phyloP scores from a whole-genome alignment of 64 coral and sea anemone genomes.

The Montipora foliosa region DNA sequence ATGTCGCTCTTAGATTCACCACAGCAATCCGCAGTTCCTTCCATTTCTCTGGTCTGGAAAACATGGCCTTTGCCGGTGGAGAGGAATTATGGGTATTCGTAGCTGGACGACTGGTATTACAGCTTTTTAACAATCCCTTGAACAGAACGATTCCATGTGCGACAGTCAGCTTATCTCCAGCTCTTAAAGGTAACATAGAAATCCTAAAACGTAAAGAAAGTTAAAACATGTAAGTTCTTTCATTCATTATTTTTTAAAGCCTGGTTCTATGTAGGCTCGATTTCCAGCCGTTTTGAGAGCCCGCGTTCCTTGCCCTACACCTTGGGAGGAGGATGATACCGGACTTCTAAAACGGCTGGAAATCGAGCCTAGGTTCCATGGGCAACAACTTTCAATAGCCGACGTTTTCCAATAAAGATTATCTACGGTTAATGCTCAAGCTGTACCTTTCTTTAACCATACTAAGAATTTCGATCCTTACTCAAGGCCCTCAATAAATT shows the following conservation, averaged over 20 bases:
- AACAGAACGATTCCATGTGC: constrained; percentile 80
- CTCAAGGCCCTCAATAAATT: not conserved
- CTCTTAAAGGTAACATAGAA: constrained; percentile 46
- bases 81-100: constrained; percentile 98
- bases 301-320: no score
- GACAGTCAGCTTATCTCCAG: constrained; percentile 69
- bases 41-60: constrained; percentile 88
- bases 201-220: not conserved
- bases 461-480: not conserved
- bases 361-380: no score
- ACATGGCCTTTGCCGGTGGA: constrained; percentile 93
- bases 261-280: no score
- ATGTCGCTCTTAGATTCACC: constrained; percentile 69
- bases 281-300: no score
- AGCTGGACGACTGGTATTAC: constrained; percentile 69
- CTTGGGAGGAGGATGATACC: no score
- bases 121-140: constrained; percentile 85
- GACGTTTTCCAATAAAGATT: not conserved
- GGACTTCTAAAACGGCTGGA: no score
- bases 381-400: no score
- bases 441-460: not conserved
- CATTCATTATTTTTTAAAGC: not conserved
- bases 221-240: not conserved
- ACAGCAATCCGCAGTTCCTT: constrained; percentile 78
- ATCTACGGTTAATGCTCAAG: not conserved